Evolutionary conservation across 2,888 invertebrate species (phyloP), one percentile per base, ranked within the genome.

Genomic region (Tuberolachnus salignus): DNA sequence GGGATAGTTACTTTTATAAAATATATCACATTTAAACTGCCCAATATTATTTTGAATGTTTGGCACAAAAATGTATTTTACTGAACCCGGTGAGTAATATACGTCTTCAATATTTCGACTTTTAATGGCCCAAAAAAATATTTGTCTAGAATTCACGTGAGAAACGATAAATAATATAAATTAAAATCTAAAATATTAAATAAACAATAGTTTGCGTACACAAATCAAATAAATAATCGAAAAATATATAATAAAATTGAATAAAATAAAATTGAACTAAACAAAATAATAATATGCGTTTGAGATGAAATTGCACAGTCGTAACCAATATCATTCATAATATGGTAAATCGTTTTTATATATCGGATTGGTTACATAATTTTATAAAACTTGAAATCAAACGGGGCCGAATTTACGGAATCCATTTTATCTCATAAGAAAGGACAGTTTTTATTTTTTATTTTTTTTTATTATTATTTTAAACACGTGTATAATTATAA

Each of bases 151-250:
- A 59, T 69, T 42, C 59, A 67, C 49, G 67, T 34, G 34, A 26
- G 13, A 49, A 69, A 49, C 49, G 23, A 69, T 34, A 34, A 55
- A 59, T 63, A 64, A 53, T 64, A 44, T 53, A 49, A 67, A 78
- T 78, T 78, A 46, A 75, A 75, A 75, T 69, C 59, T 78, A 61
- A 78, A 78, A 69, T 59, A 78, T 78, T 59, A 69, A 78, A 78
- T 51, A 69, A 78, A 78, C 78, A 78, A 78, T 67, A 69, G 51
- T 69, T 78, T 78, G 69, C n/a, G n/a, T 69, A 59, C 51, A 69
- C 67, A 81, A 55, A 70, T 72, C 80, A 72, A 81, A 82, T 75
- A 75, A 75, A 75, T 75, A 81, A 81, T 70, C 71, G 74, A 66
- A 75, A 71, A 64, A 69, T 73, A 59, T 74, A 80, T 80, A 74